These are phyloP conservation scores for Paracanthobrama guichenoti DNA, from an alignment of 2,113 vertebrate species.

Conservation along the genomic window DNA sequence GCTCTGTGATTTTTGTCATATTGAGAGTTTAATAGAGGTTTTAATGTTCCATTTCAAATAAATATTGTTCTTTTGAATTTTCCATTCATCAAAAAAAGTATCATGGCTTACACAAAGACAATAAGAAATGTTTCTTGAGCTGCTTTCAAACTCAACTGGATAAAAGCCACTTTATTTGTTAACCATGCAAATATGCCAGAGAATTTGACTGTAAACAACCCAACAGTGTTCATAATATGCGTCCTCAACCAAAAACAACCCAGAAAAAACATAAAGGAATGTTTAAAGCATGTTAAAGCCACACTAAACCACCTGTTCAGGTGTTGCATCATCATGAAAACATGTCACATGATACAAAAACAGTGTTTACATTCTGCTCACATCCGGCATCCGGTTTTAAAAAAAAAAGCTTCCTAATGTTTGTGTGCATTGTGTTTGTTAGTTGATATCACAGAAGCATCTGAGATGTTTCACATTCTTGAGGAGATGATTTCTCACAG, in stretches of 20 bases:
- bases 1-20: neutral
- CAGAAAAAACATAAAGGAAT: neutral
- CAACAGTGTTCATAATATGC: neutral
- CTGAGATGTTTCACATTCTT: constrained; percentile 1
- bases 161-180: neutral
- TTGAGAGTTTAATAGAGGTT: neutral
- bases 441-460: neutral
- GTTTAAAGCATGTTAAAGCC: neutral
- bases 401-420: neutral
- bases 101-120: neutral
- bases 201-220: neutral
- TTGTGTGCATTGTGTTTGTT: neutral
- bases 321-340: neutral
- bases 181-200: neutral
- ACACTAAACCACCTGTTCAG: neutral
- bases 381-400: neutral
- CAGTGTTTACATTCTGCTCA: neutral
- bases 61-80: neutral
- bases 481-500: neutral
- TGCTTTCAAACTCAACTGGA: neutral
- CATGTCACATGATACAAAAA: neutral
- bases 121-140: neutral
- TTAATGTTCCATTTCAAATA: neutral
- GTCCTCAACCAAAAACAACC: neutral
- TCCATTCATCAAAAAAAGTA: neutral